phyloP scores from a whole-genome alignment of 2,888 invertebrate genomes.

The Xanthia icteritia region DNA sequence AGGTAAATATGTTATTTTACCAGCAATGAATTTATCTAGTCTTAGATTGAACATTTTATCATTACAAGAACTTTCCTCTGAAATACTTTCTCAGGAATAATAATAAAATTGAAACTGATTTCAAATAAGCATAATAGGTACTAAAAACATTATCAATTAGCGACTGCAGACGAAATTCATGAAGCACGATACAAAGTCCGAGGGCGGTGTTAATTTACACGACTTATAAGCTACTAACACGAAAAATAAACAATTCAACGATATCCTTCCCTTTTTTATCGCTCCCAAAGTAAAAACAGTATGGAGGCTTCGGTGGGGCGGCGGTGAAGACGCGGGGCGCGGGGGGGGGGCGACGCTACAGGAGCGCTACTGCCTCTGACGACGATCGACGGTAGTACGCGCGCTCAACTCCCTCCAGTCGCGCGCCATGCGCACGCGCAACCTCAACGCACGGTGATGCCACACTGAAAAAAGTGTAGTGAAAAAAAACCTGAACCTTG shows the following conservation, averaged over 20 bases:
- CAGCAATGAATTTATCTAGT: not conserved
- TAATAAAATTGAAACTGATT: slow-evolving; percentile 34
- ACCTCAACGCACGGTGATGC: slow-evolving; percentile 74
- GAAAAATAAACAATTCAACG: slow-evolving; percentile 88
- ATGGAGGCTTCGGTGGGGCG: slow-evolving; percentile 81
- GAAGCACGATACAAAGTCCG: slow-evolving; percentile 77
- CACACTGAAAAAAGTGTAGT: slow-evolving; percentile 71
- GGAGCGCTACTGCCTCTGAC: slow-evolving; percentile 89
- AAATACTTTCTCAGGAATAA: slow-evolving; percentile 28
- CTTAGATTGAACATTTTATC: not conserved
- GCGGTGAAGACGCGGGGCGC: slow-evolving; percentile 66
- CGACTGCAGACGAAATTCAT: slow-evolving; percentile 79
- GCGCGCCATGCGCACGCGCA: slow-evolving; percentile 88
- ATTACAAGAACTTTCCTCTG: not conserved
- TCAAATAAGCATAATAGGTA: slow-evolving; percentile 55
- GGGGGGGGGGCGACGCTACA: slow-evolving; percentile 76
- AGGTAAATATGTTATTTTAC: not conserved
- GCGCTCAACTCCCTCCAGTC: slow-evolving; percentile 86
- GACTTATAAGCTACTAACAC: slow-evolving; percentile 89
- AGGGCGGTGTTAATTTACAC: slow-evolving; percentile 87
- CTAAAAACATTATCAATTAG: slow-evolving; percentile 78
- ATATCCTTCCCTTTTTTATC: slow-evolving; percentile 89
- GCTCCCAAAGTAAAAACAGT: slow-evolving; percentile 85
- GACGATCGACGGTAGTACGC: slow-evolving; percentile 86
- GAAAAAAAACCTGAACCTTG: slow-evolving; percentile 68